A percentile compares a stretch with the other conserved stretches of the same genome.
Conservation (phyloP, 2,797 vertebrate species). For the Siniperca scherzeri region DNA sequence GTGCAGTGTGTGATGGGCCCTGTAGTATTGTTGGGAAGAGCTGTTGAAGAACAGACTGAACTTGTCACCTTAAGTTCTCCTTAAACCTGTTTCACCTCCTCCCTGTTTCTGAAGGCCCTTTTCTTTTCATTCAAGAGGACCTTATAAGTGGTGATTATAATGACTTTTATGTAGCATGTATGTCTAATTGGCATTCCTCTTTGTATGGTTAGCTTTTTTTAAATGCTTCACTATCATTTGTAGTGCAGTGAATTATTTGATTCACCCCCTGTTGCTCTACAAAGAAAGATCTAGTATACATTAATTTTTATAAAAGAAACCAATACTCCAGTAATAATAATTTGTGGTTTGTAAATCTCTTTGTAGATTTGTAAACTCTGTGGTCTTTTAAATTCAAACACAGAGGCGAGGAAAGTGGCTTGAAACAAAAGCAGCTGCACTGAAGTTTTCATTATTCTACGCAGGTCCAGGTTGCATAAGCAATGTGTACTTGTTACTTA, state of each 20-base stretch:
- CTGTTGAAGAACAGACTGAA: too few species aligned
- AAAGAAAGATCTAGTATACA: not conserved
- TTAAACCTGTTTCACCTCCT: not conserved
- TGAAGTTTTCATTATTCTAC: constrained; percentile 26
- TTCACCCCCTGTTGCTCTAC: not conserved
- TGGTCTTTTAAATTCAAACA: constrained; percentile 8
- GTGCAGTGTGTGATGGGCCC: too few species aligned
- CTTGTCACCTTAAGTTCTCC: not conserved
- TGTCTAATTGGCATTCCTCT: not conserved
- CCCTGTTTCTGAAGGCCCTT: too few species aligned
- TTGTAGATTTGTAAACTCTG: not conserved
- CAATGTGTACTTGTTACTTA: constrained; percentile 15
- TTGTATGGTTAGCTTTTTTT: not conserved
- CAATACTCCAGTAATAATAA: not conserved
- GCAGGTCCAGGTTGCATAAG: constrained; percentile 53
- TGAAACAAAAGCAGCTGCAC: constrained; percentile 11
- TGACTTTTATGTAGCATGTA: not conserved
- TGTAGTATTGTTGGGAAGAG: too few species aligned
- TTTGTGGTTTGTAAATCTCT: not conserved
- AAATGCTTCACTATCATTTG: not conserved
- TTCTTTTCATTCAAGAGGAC: too few species aligned
- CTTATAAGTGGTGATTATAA: not conserved
- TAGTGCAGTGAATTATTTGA: not conserved
- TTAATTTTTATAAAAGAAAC: not conserved
- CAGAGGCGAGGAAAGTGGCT: not conserved